Evolutionary conservation across 2,113 vertebrate species (phyloP), one percentile per base, ranked within the genome.

Genomic region (Scomber colias): DNA sequence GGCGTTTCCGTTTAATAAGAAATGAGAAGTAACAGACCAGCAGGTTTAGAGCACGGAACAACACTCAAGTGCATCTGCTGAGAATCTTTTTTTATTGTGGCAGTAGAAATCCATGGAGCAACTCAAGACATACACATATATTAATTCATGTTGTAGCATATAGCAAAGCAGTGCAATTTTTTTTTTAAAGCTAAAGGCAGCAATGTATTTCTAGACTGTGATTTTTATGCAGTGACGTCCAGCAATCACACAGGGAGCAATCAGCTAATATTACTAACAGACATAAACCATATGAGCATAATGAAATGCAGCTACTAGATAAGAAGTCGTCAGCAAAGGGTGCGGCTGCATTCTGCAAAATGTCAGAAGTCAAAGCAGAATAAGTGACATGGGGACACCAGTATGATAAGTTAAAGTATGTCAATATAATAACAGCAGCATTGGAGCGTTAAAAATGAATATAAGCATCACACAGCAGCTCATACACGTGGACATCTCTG

Each of bases 331-430:
- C 6, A 4, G n/a, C 17, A 21, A 24, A 27, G 48, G 77, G 40
- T 71, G 77, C 62, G 64, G 53, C 50, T 59, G 57, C 19, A 24
- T 68, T 76, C 55, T 75, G 40, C n/a, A 13, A 54, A 81, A 64
- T n/a, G 11, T 62, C 61, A 4, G 16, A 71, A 35, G 14, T 13
- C 59, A 35, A 24, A 64, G 53, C 48, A 60, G 62, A 19, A 40
- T 65, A 40, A 45, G 51, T 16, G 5, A 53, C 57, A 63, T 3
- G 14, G 21, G 13, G 4, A 5, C 21, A 48, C 6, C 8, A 21
- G 12, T 48, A 31, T 27, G 24, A 27, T 27, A 54, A 61, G 24
- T 53, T 6, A 13, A 54, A 79, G 53, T 46, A n/a, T 31, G 46
- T 30, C 11, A 30, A 50, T 31, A 15, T 27, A 4, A 45, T 49